Base-by-base conservation (phyloP, 2,797 vertebrate genomes). In the Melanogrammus aeglefinus region DNA sequence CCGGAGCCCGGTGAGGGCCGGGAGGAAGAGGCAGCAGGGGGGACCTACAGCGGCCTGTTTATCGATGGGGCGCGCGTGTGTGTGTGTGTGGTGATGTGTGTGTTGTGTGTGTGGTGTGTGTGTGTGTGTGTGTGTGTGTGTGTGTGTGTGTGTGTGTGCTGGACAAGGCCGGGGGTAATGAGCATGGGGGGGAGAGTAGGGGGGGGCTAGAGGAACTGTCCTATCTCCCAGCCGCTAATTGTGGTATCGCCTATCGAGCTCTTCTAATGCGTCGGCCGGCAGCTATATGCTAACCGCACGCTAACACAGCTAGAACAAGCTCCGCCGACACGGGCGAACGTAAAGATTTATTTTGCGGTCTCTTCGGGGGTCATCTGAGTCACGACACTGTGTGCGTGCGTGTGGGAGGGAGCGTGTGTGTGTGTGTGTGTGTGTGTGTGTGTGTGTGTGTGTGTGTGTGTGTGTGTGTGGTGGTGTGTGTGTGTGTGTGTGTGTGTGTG, bases 201-300 rank as follows among this genome's bases (percentile, higher is more conserved):
- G 97, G 96, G 96, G 38, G 0, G 38, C 97, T 96, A 96, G 96
- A 99, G 96, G 96, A 99, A 98, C 97, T 96, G 97, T 99, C 97
- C 96, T 97, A 97, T 98, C 95, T 96, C 97, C 96, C 93, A 93
- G 94, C 95, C 94, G 90, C 92, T 94, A 88, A 97, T 98, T 96
- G 92, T 94, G 91, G 90, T 87, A 97, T 99, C 96, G 91, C 94
- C 96, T 98, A 98, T 99, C 95, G 97, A 98, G 96, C 96, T 97
- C 95, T 92, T 96, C 96, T 97, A 97, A 94, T 94, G 93, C 93
- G 90, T 91, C 92, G 87, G 86, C 87, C 90, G 78, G 84, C 88
- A 78, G 90, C 90, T 85, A 82, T 87, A 87, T 84, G 82, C 86
- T 91, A 91, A 91, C 91, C 88, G 74, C 91, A 90, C 86, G 84